A percentile compares a stretch with the other conserved stretches of the same genome.
These are phyloP conservation scores for Lissonota sp. DNA, from an alignment of 2,888 invertebrate genomes.

Conservation along the genomic window DNA sequence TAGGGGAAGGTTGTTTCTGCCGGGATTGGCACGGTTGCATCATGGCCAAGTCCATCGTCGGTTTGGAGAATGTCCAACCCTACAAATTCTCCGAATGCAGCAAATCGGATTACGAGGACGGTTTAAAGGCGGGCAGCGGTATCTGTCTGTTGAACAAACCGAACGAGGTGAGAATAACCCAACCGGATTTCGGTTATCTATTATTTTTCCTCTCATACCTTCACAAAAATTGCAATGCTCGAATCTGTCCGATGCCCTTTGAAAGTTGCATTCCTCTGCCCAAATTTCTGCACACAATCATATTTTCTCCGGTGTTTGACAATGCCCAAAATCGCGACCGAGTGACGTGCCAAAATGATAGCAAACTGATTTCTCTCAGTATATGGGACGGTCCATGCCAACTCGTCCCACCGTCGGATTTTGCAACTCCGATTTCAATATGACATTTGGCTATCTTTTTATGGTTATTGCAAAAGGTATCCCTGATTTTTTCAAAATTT, in stretches of 20 bases:
- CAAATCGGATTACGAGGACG: conserved; percentile 94
- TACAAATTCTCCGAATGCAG: conserved; percentile 99
- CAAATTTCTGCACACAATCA: conserved; percentile 13
- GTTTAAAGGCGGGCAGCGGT: conserved; percentile 93
- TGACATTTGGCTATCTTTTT: too few species aligned
- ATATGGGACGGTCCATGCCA: background rate
- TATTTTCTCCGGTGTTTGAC: background rate
- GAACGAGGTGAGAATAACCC: conserved; percentile 89
- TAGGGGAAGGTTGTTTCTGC: conserved; percentile 93
- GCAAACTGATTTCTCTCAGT: background rate
- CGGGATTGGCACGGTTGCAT: conserved; percentile 98
- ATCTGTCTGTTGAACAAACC: conserved; percentile 97
- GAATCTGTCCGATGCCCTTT: background rate
- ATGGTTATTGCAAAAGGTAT: too few species aligned
- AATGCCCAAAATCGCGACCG: conserved; percentile 2
- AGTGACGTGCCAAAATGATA: conserved; percentile 15
- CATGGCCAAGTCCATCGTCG: conserved; percentile 96
- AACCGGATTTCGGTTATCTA: conserved; percentile 12
- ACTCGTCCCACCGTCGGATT: background rate
- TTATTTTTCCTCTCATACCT: conserved; percentile 8
- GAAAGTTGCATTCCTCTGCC: background rate
- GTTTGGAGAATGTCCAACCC: conserved; percentile 96
- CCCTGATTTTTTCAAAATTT: too few species aligned
- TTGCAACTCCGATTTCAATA: background rate
- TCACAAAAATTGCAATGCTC: conserved; percentile 1